Conservation (phyloP, 2,888 invertebrate species). For the Neria commutata region DNA sequence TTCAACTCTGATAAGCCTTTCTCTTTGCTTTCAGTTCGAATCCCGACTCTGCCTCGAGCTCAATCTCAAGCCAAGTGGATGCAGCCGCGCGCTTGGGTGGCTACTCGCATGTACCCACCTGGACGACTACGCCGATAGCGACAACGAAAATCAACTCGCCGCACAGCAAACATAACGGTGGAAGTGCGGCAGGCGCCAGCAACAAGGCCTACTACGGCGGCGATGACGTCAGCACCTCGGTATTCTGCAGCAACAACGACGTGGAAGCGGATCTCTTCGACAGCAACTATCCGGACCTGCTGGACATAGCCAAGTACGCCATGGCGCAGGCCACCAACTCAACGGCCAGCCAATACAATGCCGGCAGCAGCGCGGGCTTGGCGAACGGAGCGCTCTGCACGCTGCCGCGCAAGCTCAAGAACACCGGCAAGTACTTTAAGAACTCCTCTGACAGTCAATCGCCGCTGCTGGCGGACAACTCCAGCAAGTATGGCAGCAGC, state of each 20-base stretch:
- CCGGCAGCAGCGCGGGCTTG: not conserved
- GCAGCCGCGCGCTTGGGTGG: constrained; percentile 53
- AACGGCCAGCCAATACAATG: constrained; percentile 13
- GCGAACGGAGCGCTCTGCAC: constrained; percentile 67
- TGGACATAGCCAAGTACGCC: constrained; percentile 59
- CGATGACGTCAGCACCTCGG: constrained; percentile 55
- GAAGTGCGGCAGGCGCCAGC: constrained; percentile 19
- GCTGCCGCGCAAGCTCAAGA: constrained; percentile 65
- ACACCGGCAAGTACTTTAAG: constrained; percentile 56
- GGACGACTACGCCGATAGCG: constrained; percentile 53
- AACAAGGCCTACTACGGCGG: constrained; percentile 36
- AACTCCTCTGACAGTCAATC: constrained; percentile 73
- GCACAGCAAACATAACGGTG: constrained; percentile 37
- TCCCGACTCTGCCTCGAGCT: constrained; percentile 66
- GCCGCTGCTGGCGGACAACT: constrained; percentile 69
- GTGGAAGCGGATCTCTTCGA: constrained; percentile 61
- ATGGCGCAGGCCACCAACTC: constrained; percentile 48
- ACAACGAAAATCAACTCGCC: constrained; percentile 56
- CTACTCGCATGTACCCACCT: constrained; percentile 41
- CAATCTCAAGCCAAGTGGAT: constrained; percentile 64
- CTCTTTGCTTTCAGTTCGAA: constrained; percentile 61
- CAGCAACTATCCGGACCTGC: constrained; percentile 58
- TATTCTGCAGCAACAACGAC: constrained; percentile 58
- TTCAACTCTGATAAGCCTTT: too few species aligned
- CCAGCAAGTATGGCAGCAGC: constrained; percentile 74